Percentiles rank a stretch among this genome's conserved stretches.
Conservation (phyloP, 2,888 invertebrate genomes). For the Troilus luridus region DNA sequence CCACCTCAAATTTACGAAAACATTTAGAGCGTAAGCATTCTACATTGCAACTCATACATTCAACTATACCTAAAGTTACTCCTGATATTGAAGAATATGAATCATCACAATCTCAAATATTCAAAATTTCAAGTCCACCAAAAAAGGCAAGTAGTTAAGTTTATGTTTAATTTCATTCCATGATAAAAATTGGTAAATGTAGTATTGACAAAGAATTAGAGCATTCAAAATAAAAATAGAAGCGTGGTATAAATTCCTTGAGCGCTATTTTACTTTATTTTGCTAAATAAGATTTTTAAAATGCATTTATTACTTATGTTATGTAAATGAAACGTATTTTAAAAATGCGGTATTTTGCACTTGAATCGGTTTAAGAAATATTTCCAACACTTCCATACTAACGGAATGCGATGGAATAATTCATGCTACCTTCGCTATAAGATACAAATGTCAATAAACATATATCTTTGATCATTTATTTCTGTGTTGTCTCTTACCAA, state of each 20-base stretch:
- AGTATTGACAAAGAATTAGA: no score
- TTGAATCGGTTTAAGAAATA: no score
- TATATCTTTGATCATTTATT: not conserved
- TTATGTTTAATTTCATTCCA: not conserved
- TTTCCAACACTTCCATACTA: no score
- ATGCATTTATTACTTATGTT: not conserved
- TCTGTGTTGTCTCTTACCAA: not conserved
- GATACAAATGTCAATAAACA: no score
- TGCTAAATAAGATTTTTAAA: not conserved
- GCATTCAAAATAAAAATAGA: no score
- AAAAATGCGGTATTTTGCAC: no score
- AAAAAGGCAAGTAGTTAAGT: not conserved
- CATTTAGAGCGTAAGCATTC: constrained; percentile 6
- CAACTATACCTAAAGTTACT: not conserved
- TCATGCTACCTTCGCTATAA: no score
- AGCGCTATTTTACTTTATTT: no score
- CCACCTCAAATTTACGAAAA: constrained; percentile 16
- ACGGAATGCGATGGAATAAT: no score
- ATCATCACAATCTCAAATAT: not conserved
- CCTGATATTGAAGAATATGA: not conserved
- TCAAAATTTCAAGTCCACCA: not conserved
- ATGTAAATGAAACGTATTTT: no score
- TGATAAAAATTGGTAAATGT: no score
- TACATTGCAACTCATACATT: constrained; percentile 33
- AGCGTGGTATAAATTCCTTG: no score